Percentiles rank a stretch among this genome's conserved stretches.
Evolutionary conservation across 1,140 invertebrate genomes (phyloP).

Genomic region (Lasioglossum albipes): DNA sequence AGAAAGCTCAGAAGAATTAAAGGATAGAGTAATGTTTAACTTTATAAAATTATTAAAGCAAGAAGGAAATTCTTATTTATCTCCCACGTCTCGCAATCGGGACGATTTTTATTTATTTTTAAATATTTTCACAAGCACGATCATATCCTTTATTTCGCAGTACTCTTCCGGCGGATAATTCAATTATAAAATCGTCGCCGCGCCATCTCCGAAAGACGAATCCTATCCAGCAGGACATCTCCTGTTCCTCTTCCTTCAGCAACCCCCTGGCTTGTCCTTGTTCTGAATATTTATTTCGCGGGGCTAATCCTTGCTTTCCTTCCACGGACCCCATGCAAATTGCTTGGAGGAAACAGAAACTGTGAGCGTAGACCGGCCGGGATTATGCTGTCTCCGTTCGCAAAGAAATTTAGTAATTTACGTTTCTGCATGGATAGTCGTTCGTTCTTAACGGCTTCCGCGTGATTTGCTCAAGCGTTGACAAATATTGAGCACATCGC

Average conservation of each 20-base stretch:
- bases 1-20: no score
- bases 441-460: no score
- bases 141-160: no score
- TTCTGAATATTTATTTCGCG: conserved; percentile 33
- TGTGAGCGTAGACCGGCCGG: background rate
- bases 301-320: conserved; percentile 18
- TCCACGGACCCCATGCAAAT: conserved; percentile 2
- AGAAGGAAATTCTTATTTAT: no score
- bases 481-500: background rate
- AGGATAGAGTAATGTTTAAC: no score
- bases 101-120: no score
- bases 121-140: no score
- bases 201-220: conserved; percentile 11
- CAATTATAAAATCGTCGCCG: conserved; percentile 58
- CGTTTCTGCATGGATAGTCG: background rate
- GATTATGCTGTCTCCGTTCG: conserved; percentile 11
- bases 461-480: background rate
- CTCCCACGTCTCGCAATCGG: no score
- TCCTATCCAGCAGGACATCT: background rate
- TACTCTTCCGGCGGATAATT: conserved; percentile 39
- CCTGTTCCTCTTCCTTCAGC: background rate
- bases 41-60: no score
- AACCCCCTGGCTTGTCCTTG: background rate
- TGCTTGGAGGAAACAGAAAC: conserved; percentile 1
- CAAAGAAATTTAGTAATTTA: conserved; percentile 18